These are phyloP conservation scores for Diprion similis DNA, from an alignment of 1,140 invertebrate genomes.

Conservation along the genomic window DNA sequence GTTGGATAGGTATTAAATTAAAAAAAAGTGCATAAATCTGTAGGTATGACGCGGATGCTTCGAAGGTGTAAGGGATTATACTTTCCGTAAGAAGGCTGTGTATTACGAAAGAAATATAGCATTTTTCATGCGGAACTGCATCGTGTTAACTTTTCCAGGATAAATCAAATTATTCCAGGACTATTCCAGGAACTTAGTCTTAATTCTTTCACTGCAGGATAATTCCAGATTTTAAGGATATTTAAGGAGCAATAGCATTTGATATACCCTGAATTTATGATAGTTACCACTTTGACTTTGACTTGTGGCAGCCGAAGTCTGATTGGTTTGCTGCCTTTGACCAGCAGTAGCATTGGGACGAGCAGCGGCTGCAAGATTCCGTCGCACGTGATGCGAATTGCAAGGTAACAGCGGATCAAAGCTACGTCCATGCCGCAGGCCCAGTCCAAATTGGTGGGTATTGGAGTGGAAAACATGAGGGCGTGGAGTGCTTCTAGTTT, in stretches of 20 bases:
- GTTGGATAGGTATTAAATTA: no score
- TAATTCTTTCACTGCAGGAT: no score
- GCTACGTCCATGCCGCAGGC: constrained; percentile 52
- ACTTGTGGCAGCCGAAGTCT: constrained; percentile 21
- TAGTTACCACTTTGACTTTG: constrained; percentile 5
- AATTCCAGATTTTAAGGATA: no score
- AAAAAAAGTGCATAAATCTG: no score
- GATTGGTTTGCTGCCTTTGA: constrained; percentile 30
- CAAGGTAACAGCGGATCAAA: constrained; percentile 77
- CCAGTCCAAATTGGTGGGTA: constrained; percentile 52
- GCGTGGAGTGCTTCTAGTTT: constrained; percentile 70
- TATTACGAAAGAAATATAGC: no score
- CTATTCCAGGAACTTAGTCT: no score
- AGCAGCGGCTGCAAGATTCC: constrained; percentile 26
- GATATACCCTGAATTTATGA: not conserved
- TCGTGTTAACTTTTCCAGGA: no score
- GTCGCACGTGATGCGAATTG: constrained; percentile 68
- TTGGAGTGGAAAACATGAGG: constrained; percentile 67
- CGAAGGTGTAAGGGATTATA: no score
- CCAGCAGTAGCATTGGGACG: constrained; percentile 31
- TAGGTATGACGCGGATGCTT: no score
- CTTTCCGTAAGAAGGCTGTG: no score
- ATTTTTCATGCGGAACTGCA: no score
- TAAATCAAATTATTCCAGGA: no score
- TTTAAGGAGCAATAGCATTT: not conserved